Base-by-base conservation (phyloP, 2,113 vertebrate species). In the Erpornis zantholeuca region DNA sequence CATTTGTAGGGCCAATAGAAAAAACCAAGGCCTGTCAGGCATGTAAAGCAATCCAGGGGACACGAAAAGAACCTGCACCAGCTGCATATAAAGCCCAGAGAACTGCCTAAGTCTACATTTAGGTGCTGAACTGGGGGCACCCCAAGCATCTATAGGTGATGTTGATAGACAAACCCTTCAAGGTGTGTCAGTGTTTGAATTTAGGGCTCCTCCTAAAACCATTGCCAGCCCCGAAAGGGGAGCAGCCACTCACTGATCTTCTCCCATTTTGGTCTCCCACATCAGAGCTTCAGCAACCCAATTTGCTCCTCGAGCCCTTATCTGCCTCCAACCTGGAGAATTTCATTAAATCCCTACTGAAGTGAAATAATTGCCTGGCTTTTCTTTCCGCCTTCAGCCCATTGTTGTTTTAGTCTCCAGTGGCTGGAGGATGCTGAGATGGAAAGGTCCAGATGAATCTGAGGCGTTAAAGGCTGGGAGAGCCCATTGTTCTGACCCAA, bases 351-450 rank as follows among this genome's bases (percentile, higher is more conserved):
- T 86, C 90, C 65, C 61, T 71, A 52, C 90, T 28, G 9, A 92
- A 87, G n/a, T 24, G 40, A 75, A 93, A 92, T 97, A 95, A 96
- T 86, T 96, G 95, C 66, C 22, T 95, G 78, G 38, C 38, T 85
- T 81, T 73, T 72, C 90, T 59, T 36, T 31, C 47, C 20, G 40
- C 68, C 13, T 83, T 73, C 71, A 31, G 66, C 47, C 88, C 85
- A 71, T 83, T 86, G 86, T 95, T 92, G 83, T 25, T 78, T 56
- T 3, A 71, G 76, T 95, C 96, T 92, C 94, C 35, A n/a, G 96
- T 71, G 94, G 56, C 93, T 52, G 60, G 52, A 83, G 79, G 82
- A 94, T 36, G 76, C 44, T 2, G 64, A 83, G 92, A 93, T 90
- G 60, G 92, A 95, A 95, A 92, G 85, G 96, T 94, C 42, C 92